Evolutionary conservation across 2,797 vertebrate genomes (phyloP).

Genomic region (Lepus townsendii): DNA sequence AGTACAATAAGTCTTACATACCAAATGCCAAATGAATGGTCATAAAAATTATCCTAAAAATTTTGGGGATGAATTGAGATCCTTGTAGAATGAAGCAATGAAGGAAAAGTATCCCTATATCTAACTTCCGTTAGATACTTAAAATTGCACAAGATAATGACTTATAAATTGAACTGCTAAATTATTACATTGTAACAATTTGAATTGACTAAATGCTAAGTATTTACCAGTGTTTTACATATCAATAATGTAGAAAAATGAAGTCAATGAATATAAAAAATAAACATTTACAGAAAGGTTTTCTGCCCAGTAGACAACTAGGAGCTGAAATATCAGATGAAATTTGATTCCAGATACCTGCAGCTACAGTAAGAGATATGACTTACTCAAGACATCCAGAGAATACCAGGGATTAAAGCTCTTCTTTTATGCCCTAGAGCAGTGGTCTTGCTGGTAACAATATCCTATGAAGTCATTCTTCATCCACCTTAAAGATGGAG

Average conservation of each 20-base stretch:
- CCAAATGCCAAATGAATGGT: background rate
- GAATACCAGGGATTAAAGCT: background rate
- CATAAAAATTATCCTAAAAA: background rate
- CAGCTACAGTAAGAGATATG: background rate
- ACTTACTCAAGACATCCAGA: background rate
- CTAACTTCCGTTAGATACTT: background rate
- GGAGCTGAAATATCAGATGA: background rate
- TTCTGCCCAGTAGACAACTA: background rate
- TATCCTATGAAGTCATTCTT: background rate
- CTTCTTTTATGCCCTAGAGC: background rate
- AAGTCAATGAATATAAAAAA: background rate
- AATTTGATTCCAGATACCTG: background rate
- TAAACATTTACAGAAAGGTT: background rate
- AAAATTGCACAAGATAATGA: background rate
- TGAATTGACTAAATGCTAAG: background rate
- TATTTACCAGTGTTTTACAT: background rate
- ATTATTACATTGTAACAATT: background rate
- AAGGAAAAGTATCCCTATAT: background rate
- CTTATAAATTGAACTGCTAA: background rate
- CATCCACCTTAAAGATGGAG: background rate
- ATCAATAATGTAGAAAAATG: background rate
- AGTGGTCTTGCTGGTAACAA: background rate
- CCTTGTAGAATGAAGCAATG: background rate
- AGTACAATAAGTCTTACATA: slow-evolving; percentile 4
- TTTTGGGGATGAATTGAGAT: background rate